Base-by-base conservation (phyloP, 2,113 vertebrate species). In the Gnathonemus longibarbis region DNA sequence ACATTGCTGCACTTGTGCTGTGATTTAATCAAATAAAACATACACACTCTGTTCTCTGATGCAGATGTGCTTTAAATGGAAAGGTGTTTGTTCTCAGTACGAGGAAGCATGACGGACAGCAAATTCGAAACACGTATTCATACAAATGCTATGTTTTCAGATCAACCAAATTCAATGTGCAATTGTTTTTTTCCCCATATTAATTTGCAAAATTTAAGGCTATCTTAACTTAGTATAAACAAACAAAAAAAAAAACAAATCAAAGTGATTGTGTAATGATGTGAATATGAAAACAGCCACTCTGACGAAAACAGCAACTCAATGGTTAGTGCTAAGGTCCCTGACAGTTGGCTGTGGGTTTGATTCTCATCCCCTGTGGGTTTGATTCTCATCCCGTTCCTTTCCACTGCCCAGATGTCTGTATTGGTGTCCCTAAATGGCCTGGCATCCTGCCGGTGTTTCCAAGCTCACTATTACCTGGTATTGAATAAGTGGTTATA, bases 11-110 rank as follows among this genome's bases (percentile, higher is more conserved):
- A 93, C 93, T 93, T 94, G 94, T 96, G 95, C 96, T 94, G 95
- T 96, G 94, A 95, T 95, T 95, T 94, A 95, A 96, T 95, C 92
- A 89, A 96, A 96, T 96, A 96, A 96, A 96, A 93, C 94, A 94
- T 95, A 92, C 93, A 94, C 94, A 91, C 95, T 95, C 94, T 95
- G 92, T 96, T 96, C 96, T 95, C 95, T 94, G 94, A 94, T 95
- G 91, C 17, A 91, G 91, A 90, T 66, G 2, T 90, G 91, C 84
- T 91, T 80, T 48, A 84, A 31, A 89, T 88, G 42, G 21, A 87
- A 90, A 15, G 56, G 24, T 89, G 53, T 89, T 88, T 91, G 91
- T 90, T 89, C 39, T 93, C 89, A 70, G 90, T 93, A 35, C 3
- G 19, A 83, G n/a, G 24, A 5, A 31, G 42, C n/a, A 85, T 31